Conservation (phyloP, 2,113 vertebrate species). For the Gobio gobio region DNA sequence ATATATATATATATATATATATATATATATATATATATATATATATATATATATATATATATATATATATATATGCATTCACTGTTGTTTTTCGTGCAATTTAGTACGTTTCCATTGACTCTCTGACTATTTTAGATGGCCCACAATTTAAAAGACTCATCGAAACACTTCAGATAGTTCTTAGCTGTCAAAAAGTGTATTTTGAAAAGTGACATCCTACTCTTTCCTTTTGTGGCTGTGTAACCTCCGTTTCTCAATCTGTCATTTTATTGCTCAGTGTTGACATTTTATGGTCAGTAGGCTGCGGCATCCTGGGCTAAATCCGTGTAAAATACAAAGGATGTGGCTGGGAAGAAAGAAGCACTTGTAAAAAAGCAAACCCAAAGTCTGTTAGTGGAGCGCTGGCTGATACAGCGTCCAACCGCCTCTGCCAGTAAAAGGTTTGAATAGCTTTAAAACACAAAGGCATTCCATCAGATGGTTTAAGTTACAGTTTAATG, state of each 20-base stretch:
- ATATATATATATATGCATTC: not conserved
- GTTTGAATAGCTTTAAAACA: conserved; percentile 62
- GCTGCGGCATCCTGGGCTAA: conserved; percentile 13
- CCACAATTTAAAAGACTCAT: not conserved
- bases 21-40: too few relatives aligned
- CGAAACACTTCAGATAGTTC: not conserved
- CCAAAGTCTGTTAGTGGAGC: conserved; percentile 2
- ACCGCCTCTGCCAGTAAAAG: conserved; percentile 57
- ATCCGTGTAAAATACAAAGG: conserved; percentile 39
- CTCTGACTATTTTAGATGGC: not conserved
- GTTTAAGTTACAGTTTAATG: conserved; percentile 62
- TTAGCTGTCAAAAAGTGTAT: not conserved
- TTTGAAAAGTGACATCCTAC: not conserved
- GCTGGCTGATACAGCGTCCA: conserved; percentile 52
- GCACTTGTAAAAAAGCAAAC: conserved; percentile 34
- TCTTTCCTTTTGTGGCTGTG: not conserved
- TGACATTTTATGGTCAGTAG: conserved; percentile 18
- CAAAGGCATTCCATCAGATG: conserved; percentile 60
- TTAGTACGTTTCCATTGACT: not conserved
- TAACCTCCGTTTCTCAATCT: not conserved
- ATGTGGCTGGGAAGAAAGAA: conserved; percentile 42
- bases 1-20: too few relatives aligned
- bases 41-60: too few relatives aligned
- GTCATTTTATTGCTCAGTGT: not conserved
- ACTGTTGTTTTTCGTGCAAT: not conserved